phyloP scores from a whole-genome alignment of 2,888 invertebrate genomes.

The Dicyrtomina minuta region DNA sequence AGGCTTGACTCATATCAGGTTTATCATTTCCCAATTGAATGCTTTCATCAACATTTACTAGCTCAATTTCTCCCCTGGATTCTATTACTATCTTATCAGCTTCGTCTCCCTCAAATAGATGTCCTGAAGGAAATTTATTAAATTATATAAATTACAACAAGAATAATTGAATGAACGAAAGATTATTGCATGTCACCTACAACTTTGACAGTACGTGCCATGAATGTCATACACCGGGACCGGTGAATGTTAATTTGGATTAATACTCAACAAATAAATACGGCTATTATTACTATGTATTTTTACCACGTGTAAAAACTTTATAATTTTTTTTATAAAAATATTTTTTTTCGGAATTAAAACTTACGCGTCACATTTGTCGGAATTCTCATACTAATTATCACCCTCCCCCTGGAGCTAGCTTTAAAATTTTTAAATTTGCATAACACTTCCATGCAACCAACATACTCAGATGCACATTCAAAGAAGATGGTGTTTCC shows the following conservation, averaged over 20 bases:
- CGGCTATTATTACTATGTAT: no score
- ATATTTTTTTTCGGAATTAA: background rate
- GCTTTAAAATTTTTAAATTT: slow-evolving; percentile 19
- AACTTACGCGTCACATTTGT: slow-evolving; percentile 17
- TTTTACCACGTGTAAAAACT: no score
- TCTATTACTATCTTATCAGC: slow-evolving; percentile 4
- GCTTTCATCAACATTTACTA: slow-evolving; percentile 3
- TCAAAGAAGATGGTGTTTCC: slow-evolving; percentile 11
- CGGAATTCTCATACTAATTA: slow-evolving; percentile 10
- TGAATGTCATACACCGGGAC: no score
- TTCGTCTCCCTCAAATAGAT: slow-evolving; percentile 10
- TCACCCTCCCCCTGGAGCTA: slow-evolving; percentile 23
- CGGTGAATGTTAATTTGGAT: no score
- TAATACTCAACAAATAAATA: no score
- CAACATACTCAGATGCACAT: slow-evolving; percentile 13
- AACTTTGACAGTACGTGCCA: no score
- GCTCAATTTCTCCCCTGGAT: background rate
- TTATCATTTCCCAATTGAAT: slow-evolving; percentile 5
- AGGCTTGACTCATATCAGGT: slow-evolving; percentile 8
- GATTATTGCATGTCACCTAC: no score
- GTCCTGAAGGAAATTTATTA: slow-evolving; percentile 6
- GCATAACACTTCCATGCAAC: slow-evolving; percentile 24
- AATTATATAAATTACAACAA: background rate
- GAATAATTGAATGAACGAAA: no score
- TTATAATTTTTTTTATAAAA: no score